These are phyloP conservation scores for Columbina picui DNA, from an alignment of 2,113 vertebrate genomes.

Conservation along the genomic window DNA sequence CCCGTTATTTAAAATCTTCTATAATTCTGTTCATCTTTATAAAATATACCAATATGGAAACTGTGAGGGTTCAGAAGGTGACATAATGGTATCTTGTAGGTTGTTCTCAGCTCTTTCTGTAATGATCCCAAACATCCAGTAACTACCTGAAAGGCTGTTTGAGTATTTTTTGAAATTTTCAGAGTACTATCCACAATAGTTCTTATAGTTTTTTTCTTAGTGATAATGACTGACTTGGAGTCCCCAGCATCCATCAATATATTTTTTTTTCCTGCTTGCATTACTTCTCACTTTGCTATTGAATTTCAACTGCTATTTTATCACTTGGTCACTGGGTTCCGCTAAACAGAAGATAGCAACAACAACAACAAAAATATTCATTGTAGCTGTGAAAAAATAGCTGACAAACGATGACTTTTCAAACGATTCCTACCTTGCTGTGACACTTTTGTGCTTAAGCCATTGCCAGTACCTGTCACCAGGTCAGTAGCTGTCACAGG, in stretches of 20 bases:
- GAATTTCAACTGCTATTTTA: background rate
- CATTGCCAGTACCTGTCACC: background rate
- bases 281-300: background rate
- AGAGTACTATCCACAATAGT: background rate
- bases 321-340: background rate
- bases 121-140: background rate
- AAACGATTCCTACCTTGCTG: background rate
- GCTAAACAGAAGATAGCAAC: background rate
- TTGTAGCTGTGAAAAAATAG: background rate
- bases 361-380: background rate
- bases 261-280: background rate
- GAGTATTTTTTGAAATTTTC: background rate
- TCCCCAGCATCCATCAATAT: background rate
- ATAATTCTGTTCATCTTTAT: background rate
- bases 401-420: background rate
- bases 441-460: background rate
- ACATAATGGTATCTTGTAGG: background rate
- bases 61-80: background rate
- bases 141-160: background rate
- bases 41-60: background rate
- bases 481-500: slow-evolving; percentile 8
- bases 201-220: background rate
- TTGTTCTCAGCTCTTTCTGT: background rate
- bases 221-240: background rate
- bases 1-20: background rate